Evolutionary conservation across 2,113 vertebrate species (phyloP).

Genomic region (Alaudala cheleensis): DNA sequence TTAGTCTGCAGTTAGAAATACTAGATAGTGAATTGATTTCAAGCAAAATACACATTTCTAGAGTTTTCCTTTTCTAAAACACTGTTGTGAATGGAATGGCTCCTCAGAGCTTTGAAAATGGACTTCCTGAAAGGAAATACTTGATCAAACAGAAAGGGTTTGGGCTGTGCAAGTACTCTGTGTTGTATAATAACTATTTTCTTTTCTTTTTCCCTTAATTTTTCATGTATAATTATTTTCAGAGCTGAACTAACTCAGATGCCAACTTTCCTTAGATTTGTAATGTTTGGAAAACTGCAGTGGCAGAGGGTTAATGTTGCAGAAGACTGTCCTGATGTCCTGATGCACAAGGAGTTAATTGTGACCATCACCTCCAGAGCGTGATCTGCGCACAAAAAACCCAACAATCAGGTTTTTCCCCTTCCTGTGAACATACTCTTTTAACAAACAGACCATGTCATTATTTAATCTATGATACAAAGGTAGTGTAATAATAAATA

Average conservation of each 20-base stretch:
- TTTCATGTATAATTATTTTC: background rate
- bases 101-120: background rate
- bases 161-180: background rate
- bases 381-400: accelerated
- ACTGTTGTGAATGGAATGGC: background rate
- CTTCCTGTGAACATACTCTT: accelerated
- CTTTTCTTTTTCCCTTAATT: background rate
- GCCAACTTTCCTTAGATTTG: background rate
- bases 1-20: background rate
- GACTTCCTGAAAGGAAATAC: background rate
- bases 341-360: background rate
- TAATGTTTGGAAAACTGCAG: too few relatives aligned
- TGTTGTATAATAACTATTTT: background rate
- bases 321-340: background rate
- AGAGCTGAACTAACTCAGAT: background rate
- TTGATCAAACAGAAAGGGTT: background rate
- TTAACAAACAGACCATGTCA: accelerated
- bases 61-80: background rate
- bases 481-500: background rate
- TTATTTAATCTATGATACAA: too few relatives aligned
- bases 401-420: background rate
- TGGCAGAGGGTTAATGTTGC: background rate
- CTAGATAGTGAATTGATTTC: accelerated
- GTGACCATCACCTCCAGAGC: accelerated
- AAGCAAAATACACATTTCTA: background rate